Base-by-base conservation (phyloP, 2,888 invertebrate species). In the Mayetiola destructor region DNA sequence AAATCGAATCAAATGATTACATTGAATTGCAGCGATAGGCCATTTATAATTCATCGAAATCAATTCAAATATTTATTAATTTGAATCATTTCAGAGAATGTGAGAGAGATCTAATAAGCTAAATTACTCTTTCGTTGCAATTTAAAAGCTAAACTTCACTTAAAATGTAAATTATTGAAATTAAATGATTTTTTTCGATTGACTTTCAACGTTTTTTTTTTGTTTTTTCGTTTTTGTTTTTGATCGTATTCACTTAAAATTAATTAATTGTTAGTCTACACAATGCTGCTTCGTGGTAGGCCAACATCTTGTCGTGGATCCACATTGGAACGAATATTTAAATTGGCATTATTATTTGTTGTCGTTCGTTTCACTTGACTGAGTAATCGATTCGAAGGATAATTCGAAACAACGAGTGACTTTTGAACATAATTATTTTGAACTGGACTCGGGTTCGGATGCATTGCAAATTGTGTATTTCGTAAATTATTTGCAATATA, bases 211-310 rank as follows among this genome's bases (percentile, higher is more conserved):
- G n/a, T n/a, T n/a, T n/a, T n/a, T n/a, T n/a, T n/a, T n/a, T n/a
- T n/a, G n/a, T n/a, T n/a, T n/a, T n/a, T n/a, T n/a, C n/a, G n/a
- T n/a, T 42, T 21, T 12, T 42, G 32, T 23, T 14, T n/a, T 48
- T 8, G 16, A 27, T 27, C 48, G 23, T 6, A 21, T 6, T 16
- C 10, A 4, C 9, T 39, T 39, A 39, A 39, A 39, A 39, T 39
- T 18, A 2, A 48, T 48, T 27, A n/a, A 48, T n/a, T n/a, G n/a
- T n/a, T n/a, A n/a, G n/a, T 6, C 27, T 48, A 48, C 8, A 48
- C 48, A 27, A 48, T 48, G 48, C 48, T 48, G n/a, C 48, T 48
- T n/a, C 48, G 48, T n/a, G 48, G 48, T 48, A 48, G 27, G 16
- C 48, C 48, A 48, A 48, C 27, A 27, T 48, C 48, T 48, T 48